Evolutionary conservation across 2,888 invertebrate genomes (phyloP), one percentile per base, ranked within the genome.

Genomic region (Invenusta paracnida): DNA sequence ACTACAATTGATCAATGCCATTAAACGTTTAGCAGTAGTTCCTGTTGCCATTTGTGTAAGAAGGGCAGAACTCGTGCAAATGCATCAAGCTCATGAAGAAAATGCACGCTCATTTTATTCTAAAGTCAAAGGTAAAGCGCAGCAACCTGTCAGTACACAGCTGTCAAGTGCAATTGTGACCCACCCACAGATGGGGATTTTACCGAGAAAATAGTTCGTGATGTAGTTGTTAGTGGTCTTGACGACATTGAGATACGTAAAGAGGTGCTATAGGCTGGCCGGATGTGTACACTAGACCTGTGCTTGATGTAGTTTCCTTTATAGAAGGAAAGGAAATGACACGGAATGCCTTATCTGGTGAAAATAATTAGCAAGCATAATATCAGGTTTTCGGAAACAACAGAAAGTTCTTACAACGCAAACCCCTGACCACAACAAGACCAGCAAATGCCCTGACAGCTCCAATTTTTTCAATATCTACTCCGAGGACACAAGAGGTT

Each of bases 321-420:
- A 79, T 79, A 2, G 79, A 79, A n/a, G n/a, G 79, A 2, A 79
- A 79, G 2, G 79, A 79, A 79, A 79, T 79, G 79, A n/a, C n/a
- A 23, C 11, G 79, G n/a, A n/a, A 5, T 27, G 79, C n/a, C 5
- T 25, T 79, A 27, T 17, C 11, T 66, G n/a, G 13, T 66, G n/a
- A n/a, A n/a, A n/a, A n/a, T n/a, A n/a, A n/a, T n/a, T n/a, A n/a
- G 5, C 2, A 79, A 27, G 5, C 28, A 79, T 2, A 5, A 79
- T 79, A 11, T 79, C 79, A 23, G 28, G 79, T 11, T 79, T 79
- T n/a, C 2, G n/a, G n/a, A 23, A 79, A n/a, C 79, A 11, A 27
- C 48, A 48, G 48, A 79, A 48, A 48, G 48, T 48, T 48, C 48
- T 17, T 48, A 48, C 5, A 48, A 48, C 5, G 48, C n/a, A 11